phyloP scores from a whole-genome alignment of 2,888 invertebrate species.

The Tachystola acroxantha region DNA sequence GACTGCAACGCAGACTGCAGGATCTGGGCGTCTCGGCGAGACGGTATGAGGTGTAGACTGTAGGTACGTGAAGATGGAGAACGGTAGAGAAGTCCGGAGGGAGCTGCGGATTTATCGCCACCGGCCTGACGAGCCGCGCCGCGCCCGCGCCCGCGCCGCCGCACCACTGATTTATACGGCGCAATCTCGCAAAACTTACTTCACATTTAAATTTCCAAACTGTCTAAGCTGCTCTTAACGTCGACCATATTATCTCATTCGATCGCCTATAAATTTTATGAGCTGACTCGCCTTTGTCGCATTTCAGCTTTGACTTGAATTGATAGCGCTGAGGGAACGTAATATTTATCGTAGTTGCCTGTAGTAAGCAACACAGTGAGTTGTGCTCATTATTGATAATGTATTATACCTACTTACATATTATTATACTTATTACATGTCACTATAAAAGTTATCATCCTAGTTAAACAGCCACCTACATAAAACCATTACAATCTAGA shows the following conservation, averaged over 20 bases:
- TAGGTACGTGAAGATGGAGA: constrained; percentile 61
- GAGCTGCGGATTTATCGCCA: constrained; percentile 72
- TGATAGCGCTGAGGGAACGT: constrained; percentile 58
- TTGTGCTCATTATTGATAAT: too few relatives aligned
- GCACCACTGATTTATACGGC: constrained; percentile 70
- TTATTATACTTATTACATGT: too few relatives aligned
- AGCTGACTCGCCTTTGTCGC: constrained; percentile 73
- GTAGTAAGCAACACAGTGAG: too few relatives aligned
- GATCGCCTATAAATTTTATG: constrained; percentile 78
- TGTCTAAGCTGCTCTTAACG: constrained; percentile 78
- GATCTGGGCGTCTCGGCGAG: too few relatives aligned
- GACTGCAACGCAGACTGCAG: too few relatives aligned
- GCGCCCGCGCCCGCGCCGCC: constrained; percentile 25
- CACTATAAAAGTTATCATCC: too few relatives aligned
- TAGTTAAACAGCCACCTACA: too few relatives aligned
- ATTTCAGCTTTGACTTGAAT: constrained; percentile 62
- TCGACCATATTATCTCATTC: constrained; percentile 78
- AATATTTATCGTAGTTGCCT: constrained; percentile 41
- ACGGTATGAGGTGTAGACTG: too few relatives aligned
- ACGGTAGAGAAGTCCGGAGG: constrained; percentile 68
- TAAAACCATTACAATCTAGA: too few relatives aligned
- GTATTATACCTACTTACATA: too few relatives aligned
- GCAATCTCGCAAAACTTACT: constrained; percentile 79
- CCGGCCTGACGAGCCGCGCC: constrained; percentile 50
- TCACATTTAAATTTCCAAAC: constrained; percentile 79